A percentile compares a stretch with the other conserved stretches of the same genome.
Conservation (phyloP, 2,113 vertebrate species). For the Acrocephalus kingi region DNA sequence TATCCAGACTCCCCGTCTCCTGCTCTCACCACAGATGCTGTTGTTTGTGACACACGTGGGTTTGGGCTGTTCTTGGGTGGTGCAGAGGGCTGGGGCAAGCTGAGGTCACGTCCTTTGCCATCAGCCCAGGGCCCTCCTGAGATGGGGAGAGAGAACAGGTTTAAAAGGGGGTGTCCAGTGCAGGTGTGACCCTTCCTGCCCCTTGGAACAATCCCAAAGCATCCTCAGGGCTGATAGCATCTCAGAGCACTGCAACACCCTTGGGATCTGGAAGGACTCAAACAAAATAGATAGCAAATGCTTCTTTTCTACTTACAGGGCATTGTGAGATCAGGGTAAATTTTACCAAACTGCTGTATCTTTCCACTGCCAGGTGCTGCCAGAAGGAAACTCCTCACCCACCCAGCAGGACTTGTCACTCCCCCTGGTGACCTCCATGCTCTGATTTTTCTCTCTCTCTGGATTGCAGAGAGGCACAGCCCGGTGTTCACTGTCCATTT, state of each 20-base stretch:
- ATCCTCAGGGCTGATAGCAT: background rate
- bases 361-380: background rate
- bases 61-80: background rate
- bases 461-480: slow-evolving; percentile 61
- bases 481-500: slow-evolving; percentile 51
- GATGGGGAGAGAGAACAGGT: background rate
- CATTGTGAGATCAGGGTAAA: background rate
- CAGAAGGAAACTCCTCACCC: background rate
- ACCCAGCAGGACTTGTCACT: background rate
- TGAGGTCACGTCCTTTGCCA: background rate
- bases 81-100: background rate
- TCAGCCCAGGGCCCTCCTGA: background rate
- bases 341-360: background rate
- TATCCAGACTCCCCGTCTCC: slow-evolving; percentile 17
- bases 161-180: fast-evolving
- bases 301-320: background rate
- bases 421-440: background rate
- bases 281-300: background rate
- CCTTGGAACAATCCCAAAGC: background rate
- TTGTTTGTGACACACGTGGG: background rate
- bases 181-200: background rate
- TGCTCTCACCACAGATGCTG: slow-evolving; percentile 4
- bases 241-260: background rate
- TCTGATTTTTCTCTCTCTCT: background rate
- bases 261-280: background rate